Percentiles rank a stretch among this genome's conserved stretches.
phyloP scores from a whole-genome alignment of 2,113 vertebrate species.

The Pleuronectes platessa region DNA sequence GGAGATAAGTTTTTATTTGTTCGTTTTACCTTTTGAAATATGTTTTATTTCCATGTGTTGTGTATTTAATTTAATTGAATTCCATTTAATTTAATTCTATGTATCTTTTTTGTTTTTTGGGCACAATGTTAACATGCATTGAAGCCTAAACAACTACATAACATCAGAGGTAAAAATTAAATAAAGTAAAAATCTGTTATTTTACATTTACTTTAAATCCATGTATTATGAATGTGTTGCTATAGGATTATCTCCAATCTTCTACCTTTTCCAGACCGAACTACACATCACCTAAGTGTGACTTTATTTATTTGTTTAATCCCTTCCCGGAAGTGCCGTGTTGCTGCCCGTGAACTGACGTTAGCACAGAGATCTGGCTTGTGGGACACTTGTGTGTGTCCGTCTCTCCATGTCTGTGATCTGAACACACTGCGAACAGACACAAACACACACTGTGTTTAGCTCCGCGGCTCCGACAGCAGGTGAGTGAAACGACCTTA shows the following conservation, averaged over 20 bases:
- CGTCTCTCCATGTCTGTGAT: neutral
- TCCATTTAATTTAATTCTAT: no score
- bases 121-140: no score
- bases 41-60: no score
- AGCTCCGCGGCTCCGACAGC: neutral
- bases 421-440: no score
- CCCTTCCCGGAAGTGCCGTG: neutral
- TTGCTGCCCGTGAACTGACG: neutral
- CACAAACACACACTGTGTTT: neutral
- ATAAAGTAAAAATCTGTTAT: neutral
- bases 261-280: neutral
- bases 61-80: no score
- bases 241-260: neutral
- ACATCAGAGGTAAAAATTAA: neutral
- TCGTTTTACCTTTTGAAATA: no score
- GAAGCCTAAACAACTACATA: no score
- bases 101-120: no score
- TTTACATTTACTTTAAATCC: neutral
- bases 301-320: slow-evolving; percentile 63
- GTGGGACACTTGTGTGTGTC: neutral
- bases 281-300: neutral
- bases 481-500: slow-evolving; percentile 46
- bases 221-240: no score
- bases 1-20: no score
- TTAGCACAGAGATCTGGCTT: neutral